phyloP scores from a whole-genome alignment of 1,140 invertebrate species.

The Trichonephila clavata region DNA sequence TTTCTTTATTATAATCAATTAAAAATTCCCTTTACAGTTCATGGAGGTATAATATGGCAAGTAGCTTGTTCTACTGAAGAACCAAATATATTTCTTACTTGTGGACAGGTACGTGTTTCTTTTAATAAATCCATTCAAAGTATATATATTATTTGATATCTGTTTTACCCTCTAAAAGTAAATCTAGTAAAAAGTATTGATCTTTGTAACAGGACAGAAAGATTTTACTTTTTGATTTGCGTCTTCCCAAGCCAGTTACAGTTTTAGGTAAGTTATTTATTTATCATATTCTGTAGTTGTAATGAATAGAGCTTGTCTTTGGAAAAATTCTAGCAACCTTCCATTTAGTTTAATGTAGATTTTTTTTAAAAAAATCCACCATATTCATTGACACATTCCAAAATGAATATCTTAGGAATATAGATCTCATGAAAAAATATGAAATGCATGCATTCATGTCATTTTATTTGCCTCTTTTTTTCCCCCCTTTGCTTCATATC shows the following conservation, averaged over 20 bases:
- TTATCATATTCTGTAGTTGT: too few relatives aligned
- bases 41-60: constrained; percentile 78
- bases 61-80: constrained; percentile 78
- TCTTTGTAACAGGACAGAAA: constrained; percentile 78
- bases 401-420: not conserved
- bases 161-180: not conserved
- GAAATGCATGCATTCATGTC: too few relatives aligned
- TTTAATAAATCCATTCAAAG: not conserved
- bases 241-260: constrained; percentile 78
- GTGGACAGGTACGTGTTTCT: constrained; percentile 78
- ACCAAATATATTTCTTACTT: constrained; percentile 78
- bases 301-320: not conserved
- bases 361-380: not conserved
- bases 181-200: not conserved
- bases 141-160: not conserved
- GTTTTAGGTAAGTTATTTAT: constrained; percentile 71
- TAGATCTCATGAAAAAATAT: too few relatives aligned
- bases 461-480: too few relatives aligned
- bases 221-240: constrained; percentile 78
- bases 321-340: not conserved
- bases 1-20: too few relatives aligned
- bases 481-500: too few relatives aligned
- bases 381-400: not conserved
- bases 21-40: constrained; percentile 74
- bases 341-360: too few relatives aligned